A percentile compares a stretch with the other conserved stretches of the same genome.
Conservation (phyloP, 2,888 invertebrate species). For the Drosophila flavopinicola region DNA sequence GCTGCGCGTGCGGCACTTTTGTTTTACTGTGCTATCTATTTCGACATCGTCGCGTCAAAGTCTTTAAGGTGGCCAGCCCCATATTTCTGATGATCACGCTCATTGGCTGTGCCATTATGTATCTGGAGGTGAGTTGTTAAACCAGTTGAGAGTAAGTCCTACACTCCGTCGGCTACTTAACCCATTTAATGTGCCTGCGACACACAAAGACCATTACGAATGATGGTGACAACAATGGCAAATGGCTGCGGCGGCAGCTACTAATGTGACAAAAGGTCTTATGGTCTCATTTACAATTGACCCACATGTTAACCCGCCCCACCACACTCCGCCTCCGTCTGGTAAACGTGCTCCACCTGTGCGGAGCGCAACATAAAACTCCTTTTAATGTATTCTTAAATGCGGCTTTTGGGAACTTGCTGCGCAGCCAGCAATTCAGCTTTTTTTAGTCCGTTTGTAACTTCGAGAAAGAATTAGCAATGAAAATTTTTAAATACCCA, state of each 20-base stretch:
- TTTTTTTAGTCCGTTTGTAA: constrained; percentile 32
- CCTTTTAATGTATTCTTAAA: constrained; percentile 66
- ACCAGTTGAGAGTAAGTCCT: neutral
- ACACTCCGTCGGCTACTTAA: constrained; percentile 44
- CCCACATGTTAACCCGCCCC: constrained; percentile 50
- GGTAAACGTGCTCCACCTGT: constrained; percentile 11
- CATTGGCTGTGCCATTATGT: constrained; percentile 96
- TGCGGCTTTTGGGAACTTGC: constrained; percentile 61
- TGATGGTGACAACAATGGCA: constrained; percentile 39
- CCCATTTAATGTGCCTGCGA: constrained; percentile 57
- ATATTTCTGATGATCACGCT: constrained; percentile 96
- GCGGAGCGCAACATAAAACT: constrained; percentile 56
- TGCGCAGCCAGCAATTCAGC: constrained; percentile 9
- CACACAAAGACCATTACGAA: constrained; percentile 56
- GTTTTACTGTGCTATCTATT: constrained; percentile 92
- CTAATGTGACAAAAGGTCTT: constrained; percentile 71
- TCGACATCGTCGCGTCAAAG: constrained; percentile 92
- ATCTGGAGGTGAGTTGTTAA: constrained; percentile 90
- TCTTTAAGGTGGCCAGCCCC: constrained; percentile 96
- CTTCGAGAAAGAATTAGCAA: neutral
- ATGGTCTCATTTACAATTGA: constrained; percentile 71
- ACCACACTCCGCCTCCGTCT: neutral
- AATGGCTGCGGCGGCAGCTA: constrained; percentile 33
- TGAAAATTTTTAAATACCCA: no score
- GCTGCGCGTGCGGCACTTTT: constrained; percentile 91